phyloP scores from a whole-genome alignment of 35 echinoderm and acorn worm species.

The Apostichopus californicus region DNA sequence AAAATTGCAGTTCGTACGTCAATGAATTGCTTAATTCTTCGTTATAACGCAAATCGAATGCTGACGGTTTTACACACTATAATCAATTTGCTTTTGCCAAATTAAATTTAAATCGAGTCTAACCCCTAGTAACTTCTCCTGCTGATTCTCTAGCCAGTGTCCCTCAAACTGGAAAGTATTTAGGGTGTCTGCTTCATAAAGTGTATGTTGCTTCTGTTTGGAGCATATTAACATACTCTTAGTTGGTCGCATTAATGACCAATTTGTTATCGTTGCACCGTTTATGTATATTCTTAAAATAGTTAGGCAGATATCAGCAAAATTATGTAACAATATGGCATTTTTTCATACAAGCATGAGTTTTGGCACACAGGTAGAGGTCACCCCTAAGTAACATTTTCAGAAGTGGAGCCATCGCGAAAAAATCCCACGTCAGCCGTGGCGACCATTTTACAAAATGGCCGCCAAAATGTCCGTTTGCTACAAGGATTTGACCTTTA shows the following conservation, averaged over 20 bases:
- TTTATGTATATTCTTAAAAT: conserved; percentile 11
- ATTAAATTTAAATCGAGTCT: not conserved
- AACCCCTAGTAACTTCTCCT: not conserved
- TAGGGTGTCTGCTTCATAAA: not conserved
- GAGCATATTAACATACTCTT: conserved; percentile 5
- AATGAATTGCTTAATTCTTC: not conserved
- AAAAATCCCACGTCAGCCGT: too few species aligned
- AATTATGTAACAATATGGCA: too few species aligned
- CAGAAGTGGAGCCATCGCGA: too few species aligned
- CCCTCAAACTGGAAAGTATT: not conserved
- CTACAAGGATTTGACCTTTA: too few species aligned
- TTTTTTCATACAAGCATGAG: too few species aligned
- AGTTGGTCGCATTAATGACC: conserved; percentile 20
- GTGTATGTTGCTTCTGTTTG: conserved; percentile 7
- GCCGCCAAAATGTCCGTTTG: too few species aligned
- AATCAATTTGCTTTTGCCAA: not conserved
- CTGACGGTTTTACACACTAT: not conserved
- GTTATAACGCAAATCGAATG: too few species aligned
- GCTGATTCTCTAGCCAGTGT: not conserved
- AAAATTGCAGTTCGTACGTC: not conserved
- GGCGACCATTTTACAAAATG: too few species aligned
- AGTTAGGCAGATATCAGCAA: too few species aligned
- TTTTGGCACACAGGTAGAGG: too few species aligned
- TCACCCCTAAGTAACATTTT: too few species aligned
- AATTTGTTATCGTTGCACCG: conserved; percentile 13